These are phyloP conservation scores for Chymomyza amoena DNA, from an alignment of 2,888 invertebrate species.

Conservation along the genomic window DNA sequence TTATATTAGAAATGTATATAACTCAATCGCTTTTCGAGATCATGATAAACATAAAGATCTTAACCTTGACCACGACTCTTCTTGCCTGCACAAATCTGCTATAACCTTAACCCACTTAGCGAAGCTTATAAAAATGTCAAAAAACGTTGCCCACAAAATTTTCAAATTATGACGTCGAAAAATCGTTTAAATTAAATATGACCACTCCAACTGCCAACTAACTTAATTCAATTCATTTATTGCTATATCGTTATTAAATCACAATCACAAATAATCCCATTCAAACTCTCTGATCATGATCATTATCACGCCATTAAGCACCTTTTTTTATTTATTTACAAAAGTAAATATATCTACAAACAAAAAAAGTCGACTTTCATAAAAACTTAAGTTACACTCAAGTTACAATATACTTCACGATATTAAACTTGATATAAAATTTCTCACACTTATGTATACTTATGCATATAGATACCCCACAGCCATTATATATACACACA, in stretches of 20 bases:
- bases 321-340: not conserved
- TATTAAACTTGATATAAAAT: not conserved
- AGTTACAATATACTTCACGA: not conserved
- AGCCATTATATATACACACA: conserved; percentile 2
- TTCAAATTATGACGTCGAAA: not conserved
- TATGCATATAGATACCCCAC: not conserved
- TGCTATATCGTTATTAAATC: not conserved
- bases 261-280: not conserved
- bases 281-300: not conserved
- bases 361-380: not conserved
- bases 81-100: too few relatives aligned
- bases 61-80: too few relatives aligned
- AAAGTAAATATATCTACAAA: not conserved
- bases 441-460: not conserved
- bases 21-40: too few relatives aligned
- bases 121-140: not conserved
- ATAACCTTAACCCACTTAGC: too few relatives aligned
- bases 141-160: not conserved
- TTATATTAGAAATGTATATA: too few relatives aligned
- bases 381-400: not conserved
- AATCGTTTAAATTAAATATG: not conserved
- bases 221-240: not conserved
- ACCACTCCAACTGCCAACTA: not conserved
- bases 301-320: not conserved
- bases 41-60: too few relatives aligned